Base-by-base conservation (phyloP, 1,140 invertebrate species). In the Brachionus rotundiformis region DNA sequence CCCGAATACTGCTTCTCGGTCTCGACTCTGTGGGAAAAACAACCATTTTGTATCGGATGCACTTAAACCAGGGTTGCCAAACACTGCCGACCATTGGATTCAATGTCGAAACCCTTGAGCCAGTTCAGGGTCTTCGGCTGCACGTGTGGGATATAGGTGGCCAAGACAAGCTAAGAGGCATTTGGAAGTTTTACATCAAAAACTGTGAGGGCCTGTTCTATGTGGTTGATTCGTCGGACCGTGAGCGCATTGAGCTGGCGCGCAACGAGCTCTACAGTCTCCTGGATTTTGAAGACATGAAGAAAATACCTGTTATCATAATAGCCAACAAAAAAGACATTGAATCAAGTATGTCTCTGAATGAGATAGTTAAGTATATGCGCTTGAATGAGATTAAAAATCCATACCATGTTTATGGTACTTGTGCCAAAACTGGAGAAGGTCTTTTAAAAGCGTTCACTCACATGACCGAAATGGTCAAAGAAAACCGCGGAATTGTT, bases 401-500 rank as follows among this genome's bases (percentile, higher is more conserved):
- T 96, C 29, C 90, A 98, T 88, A 98, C 95, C 83, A 92, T 95
- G 87, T 95, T 98, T 89, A 91, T 95, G 85, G 96, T 98, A 89
- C 91, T 95, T 85, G 98, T 86, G 97, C 96, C 82, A 97, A 95
- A 83, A 94, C 94, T 65, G 97, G 96, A 83, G 96, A 99, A 89
- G 97, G 97, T 83, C 92, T 99, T 41, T 96, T 95, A 87, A 97
- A 99, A 90, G 97, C 97, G 83, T 92, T 99, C 83, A 98, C 95
- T 84, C 99, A 97, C 96, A 91, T 99, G 84, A 98, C 63, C 36
- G 63, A 81, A 47, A 44, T 81, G 47, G 29, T 81, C 41, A 81
- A 81, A 61, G 47, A 79, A 61, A 79, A 79, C 27, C 76, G 76
- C 11, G 76, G 76, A 39, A 29, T 79, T 33, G 47, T 63, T 19